Percentiles rank a stretch among this genome's conserved stretches.
Conservation (phyloP, 2,888 invertebrate species). For the Lasioglossum calceatum region DNA sequence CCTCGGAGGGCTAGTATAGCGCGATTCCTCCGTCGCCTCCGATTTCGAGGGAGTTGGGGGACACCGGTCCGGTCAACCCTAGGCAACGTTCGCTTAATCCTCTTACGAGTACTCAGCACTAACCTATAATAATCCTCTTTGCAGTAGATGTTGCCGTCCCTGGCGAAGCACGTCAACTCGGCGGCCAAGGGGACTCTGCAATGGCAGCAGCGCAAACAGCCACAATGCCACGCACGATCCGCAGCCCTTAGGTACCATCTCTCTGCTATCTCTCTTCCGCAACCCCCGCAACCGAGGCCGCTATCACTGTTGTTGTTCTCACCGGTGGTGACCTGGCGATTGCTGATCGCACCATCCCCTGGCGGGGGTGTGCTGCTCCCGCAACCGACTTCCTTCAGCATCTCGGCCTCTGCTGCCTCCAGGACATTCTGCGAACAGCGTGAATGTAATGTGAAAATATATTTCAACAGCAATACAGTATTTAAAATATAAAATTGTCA, state of each 20-base stretch:
- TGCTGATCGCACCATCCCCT: slow-evolving; percentile 84
- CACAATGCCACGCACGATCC: slow-evolving; percentile 95
- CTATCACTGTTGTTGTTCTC: slow-evolving; percentile 72
- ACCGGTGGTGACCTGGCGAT: slow-evolving; percentile 82
- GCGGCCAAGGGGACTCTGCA: slow-evolving; percentile 94
- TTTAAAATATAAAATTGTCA: neutral
- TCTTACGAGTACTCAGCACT: slow-evolving; percentile 72
- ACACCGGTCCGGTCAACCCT: neutral
- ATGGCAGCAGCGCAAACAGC: slow-evolving; percentile 93
- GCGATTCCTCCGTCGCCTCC: neutral
- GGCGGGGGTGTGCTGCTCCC: slow-evolving; percentile 85
- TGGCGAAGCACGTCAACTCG: slow-evolving; percentile 94
- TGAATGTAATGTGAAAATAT: neutral
- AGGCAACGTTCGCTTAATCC: slow-evolving; percentile 33
- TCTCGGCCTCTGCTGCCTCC: slow-evolving; percentile 78
- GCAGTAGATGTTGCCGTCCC: slow-evolving; percentile 96
- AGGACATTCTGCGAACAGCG: slow-evolving; percentile 57
- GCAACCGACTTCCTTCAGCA: slow-evolving; percentile 89
- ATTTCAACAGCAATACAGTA: neutral
- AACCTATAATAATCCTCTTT: slow-evolving; percentile 98
- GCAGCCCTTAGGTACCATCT: slow-evolving; percentile 92
- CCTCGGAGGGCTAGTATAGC: neutral
- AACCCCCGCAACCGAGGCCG: slow-evolving; percentile 86
- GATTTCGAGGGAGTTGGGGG: neutral
- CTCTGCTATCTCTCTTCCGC: slow-evolving; percentile 87